These are phyloP conservation scores for Sipha flava DNA, from an alignment of 1,140 invertebrate species.

Conservation along the genomic window DNA sequence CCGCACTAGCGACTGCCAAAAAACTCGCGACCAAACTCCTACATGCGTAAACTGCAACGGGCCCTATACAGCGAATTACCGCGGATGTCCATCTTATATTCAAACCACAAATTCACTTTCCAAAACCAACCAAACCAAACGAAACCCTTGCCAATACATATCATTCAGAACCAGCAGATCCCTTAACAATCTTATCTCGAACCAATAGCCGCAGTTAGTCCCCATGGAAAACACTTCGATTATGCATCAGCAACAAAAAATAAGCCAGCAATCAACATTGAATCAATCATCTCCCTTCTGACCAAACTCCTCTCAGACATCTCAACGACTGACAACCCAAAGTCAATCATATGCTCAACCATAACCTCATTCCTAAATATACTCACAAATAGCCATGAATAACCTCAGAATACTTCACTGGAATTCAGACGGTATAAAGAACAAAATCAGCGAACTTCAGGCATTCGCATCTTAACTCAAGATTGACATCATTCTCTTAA, in stretches of 20 bases:
- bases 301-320: not conserved
- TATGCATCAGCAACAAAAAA: not conserved
- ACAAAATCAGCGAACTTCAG: not conserved
- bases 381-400: not conserved
- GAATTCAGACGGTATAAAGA: not conserved
- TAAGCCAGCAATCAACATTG: not conserved
- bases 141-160: too few species aligned
- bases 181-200: too few species aligned
- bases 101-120: not conserved
- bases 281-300: not conserved
- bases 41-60: not conserved
- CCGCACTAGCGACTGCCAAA: not conserved
- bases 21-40: not conserved
- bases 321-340: not conserved
- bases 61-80: not conserved
- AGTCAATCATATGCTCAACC: not conserved
- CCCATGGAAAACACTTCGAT: not conserved
- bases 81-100: not conserved
- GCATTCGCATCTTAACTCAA: not conserved
- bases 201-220: too few species aligned
- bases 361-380: not conserved
- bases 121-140: not conserved
- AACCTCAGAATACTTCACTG: not conserved
- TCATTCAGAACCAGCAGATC: too few species aligned
- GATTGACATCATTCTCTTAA: not conserved